Conservation (phyloP, 2,797 vertebrate species). For the Lemur catta region DNA sequence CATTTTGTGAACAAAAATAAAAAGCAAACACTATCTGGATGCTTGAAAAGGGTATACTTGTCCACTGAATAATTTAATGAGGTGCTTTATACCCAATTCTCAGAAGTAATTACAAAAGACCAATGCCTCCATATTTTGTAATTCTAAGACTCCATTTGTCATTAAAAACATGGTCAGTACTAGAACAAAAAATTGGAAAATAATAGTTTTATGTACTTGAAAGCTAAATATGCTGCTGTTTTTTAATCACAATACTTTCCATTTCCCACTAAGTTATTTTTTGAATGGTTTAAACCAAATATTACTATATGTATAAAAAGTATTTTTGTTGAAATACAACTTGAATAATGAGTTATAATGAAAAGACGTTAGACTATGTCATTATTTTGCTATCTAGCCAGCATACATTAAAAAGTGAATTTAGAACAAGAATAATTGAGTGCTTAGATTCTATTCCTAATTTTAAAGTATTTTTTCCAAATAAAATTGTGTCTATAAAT, state of each 20-base stretch:
- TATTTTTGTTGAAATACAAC: slow-evolving; percentile 63
- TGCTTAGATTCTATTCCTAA: not conserved
- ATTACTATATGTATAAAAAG: slow-evolving; percentile 42
- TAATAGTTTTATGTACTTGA: slow-evolving; percentile 39
- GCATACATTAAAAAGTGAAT: slow-evolving; percentile 41
- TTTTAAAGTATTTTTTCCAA: not conserved
- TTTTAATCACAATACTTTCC: slow-evolving; percentile 60
- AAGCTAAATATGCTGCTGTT: slow-evolving; percentile 12
- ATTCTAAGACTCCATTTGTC: slow-evolving; percentile 45
- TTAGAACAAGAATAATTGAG: slow-evolving; percentile 46
- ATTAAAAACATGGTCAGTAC: not conserved
- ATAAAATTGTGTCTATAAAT: not conserved
- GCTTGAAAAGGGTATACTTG: slow-evolving; percentile 40
- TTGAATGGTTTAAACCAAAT: slow-evolving; percentile 72
- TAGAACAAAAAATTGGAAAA: slow-evolving; percentile 55
- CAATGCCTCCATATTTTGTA: slow-evolving; percentile 51
- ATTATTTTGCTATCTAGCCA: slow-evolving; percentile 54
- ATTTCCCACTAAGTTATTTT: slow-evolving; percentile 66
- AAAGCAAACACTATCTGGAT: not conserved
- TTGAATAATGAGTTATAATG: slow-evolving; percentile 55
- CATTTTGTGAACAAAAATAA: slow-evolving; percentile 54
- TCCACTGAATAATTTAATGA: slow-evolving; percentile 72
- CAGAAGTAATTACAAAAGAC: slow-evolving; percentile 72
- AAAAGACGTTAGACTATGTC: not conserved
- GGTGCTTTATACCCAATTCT: slow-evolving; percentile 50